Evolutionary conservation across 1,140 invertebrate genomes (phyloP).

Genomic region (Nylanderia fulva): DNA sequence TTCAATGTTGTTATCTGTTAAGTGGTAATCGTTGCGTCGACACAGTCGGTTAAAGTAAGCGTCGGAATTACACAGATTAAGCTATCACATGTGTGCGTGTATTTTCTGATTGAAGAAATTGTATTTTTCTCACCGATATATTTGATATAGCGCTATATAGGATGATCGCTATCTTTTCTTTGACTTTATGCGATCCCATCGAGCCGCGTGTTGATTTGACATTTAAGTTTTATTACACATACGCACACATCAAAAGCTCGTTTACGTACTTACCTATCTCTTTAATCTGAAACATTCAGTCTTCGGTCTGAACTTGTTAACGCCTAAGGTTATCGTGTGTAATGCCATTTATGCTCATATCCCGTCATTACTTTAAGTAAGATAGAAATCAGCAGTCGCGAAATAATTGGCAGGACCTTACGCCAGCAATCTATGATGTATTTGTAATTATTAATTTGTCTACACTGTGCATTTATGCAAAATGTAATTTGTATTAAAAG

Average conservation of each 20-base stretch:
- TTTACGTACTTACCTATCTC: constrained; percentile 70
- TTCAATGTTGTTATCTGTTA: constrained; percentile 35
- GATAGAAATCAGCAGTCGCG: constrained; percentile 62
- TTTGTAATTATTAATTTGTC: constrained; percentile 6
- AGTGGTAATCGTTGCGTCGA: constrained; percentile 15
- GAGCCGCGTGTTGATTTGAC: not conserved
- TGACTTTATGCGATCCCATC: not conserved
- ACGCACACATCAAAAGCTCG: constrained; percentile 57
- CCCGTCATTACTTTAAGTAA: constrained; percentile 73
- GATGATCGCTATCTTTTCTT: not conserved
- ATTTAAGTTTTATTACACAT: constrained; percentile 38
- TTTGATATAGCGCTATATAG: not conserved
- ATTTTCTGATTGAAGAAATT: constrained; percentile 27
- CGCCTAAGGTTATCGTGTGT: constrained; percentile 76
- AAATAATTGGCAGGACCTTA: constrained; percentile 71
- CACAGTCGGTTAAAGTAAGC: not conserved
- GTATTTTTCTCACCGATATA: not conserved
- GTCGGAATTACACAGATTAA: not conserved
- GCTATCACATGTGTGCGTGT: not conserved
- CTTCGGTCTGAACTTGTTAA: constrained; percentile 79
- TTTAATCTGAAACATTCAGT: constrained; percentile 78
- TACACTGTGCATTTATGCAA: not conserved
- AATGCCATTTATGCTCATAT: constrained; percentile 75
- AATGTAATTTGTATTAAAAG: constrained; percentile 8
- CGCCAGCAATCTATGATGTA: constrained; percentile 30